phyloP scores from a whole-genome alignment of 2,888 invertebrate species.

The Callimorpha dominula region DNA sequence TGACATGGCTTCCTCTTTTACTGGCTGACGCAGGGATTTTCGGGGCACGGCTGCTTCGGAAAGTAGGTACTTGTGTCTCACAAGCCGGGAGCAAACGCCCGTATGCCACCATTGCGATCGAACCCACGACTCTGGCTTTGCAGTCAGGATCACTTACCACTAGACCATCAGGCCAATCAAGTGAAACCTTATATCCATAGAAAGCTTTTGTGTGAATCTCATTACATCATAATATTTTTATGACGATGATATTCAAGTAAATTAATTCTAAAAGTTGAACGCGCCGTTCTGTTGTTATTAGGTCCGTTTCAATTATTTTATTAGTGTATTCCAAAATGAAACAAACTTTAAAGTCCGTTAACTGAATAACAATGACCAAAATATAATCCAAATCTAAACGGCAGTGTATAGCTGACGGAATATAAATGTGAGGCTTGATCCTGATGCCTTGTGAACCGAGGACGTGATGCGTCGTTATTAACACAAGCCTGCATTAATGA shows the following conservation, averaged over 20 bases:
- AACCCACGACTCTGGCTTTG: too few relatives aligned
- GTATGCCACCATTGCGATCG: too few relatives aligned
- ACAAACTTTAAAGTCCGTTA: conserved; percentile 72
- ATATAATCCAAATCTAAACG: conserved; percentile 86
- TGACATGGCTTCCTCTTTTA: too few relatives aligned
- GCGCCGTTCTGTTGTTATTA: conserved; percentile 48
- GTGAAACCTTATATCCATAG: neutral
- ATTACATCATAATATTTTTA: conserved; percentile 17
- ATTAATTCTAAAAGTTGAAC: conserved; percentile 2
- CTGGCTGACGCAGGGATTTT: too few relatives aligned
- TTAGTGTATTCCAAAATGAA: conserved; percentile 79
- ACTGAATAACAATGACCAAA: conserved; percentile 81
- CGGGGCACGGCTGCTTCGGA: too few relatives aligned
- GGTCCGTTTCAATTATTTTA: conserved; percentile 68
- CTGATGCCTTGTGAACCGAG: conserved; percentile 83
- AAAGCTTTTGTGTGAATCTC: neutral
- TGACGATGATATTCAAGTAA: neutral
- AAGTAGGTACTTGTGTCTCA: too few relatives aligned
- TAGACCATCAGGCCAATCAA: too few relatives aligned
- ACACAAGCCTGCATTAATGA: conserved; percentile 82
- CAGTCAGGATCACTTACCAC: too few relatives aligned
- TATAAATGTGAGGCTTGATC: conserved; percentile 78
- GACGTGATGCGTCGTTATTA: conserved; percentile 85
- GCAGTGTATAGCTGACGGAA: conserved; percentile 77
- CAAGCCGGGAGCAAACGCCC: too few relatives aligned